phyloP scores from a whole-genome alignment of 2,113 vertebrate genomes.

The Trogon melanurus region DNA sequence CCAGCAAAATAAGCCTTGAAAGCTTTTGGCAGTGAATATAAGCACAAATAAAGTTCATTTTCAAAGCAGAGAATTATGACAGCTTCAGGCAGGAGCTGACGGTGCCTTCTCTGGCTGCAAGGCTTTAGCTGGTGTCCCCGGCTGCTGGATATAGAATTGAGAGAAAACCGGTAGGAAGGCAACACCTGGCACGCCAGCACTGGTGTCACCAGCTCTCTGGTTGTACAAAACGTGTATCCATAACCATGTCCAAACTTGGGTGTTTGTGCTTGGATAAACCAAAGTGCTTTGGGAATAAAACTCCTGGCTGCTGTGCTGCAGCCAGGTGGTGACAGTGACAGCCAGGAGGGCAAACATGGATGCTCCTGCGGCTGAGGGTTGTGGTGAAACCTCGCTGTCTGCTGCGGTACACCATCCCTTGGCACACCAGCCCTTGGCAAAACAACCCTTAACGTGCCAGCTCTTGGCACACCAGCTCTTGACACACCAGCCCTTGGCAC shows the following conservation, averaged over 20 bases:
- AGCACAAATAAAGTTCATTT: neutral
- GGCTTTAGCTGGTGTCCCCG: neutral
- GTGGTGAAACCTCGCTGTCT: neutral
- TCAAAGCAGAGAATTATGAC: neutral
- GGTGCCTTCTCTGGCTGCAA: neutral
- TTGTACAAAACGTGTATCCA: fast-evolving
- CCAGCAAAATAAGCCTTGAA: fast-evolving
- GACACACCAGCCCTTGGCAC: no score
- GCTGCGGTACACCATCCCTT: fast-evolving
- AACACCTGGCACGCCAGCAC: fast-evolving
- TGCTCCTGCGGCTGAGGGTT: neutral
- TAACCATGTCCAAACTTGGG: fast-evolving
- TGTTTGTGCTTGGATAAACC: neutral
- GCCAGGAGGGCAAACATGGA: fast-evolving
- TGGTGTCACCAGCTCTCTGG: neutral
- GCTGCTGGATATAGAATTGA: fast-evolving
- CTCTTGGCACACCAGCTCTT: no score
- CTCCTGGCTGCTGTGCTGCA: neutral
- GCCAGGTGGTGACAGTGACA: fast-evolving
- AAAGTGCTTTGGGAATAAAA: neutral
- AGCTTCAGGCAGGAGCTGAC: neutral
- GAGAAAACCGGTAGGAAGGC: fast-evolving
- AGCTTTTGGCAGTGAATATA: no score
- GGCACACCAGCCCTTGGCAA: no score
- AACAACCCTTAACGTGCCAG: no score